These are phyloP conservation scores for Athalia rosae DNA, from an alignment of 2,888 invertebrate genomes.

Conservation along the genomic window DNA sequence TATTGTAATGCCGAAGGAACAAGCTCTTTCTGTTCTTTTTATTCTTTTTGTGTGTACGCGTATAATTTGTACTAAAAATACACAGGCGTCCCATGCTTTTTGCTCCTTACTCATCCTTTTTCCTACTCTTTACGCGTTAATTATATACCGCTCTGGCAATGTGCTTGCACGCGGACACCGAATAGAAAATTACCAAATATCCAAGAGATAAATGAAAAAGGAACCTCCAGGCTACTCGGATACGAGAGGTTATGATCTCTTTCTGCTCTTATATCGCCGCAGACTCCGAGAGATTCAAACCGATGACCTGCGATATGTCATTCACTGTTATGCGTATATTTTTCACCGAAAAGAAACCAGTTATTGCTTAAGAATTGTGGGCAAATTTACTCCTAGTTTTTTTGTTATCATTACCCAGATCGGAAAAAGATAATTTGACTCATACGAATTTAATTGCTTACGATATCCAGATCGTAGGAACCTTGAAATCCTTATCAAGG, in stretches of 20 bases:
- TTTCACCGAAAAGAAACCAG: too few species aligned
- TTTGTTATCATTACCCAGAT: neutral
- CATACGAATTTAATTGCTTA: neutral
- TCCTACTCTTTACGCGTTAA: conserved; percentile 17
- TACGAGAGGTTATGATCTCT: neutral
- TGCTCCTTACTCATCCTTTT: neutral
- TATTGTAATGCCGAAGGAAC: neutral
- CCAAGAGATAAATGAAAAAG: neutral
- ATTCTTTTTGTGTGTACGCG: too few species aligned
- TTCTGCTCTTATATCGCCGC: neutral
- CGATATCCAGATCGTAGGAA: neutral
- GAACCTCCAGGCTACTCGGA: neutral
- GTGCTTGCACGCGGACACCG: neutral
- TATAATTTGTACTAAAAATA: conserved; percentile 34
- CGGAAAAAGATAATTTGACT: neutral
- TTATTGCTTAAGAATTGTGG: neutral
- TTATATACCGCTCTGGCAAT: conserved; percentile 20
- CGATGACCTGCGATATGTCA: too few species aligned
- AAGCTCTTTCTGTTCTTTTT: too few species aligned
- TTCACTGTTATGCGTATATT: too few species aligned
- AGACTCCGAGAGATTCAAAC: neutral
- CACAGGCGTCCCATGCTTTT: conserved; percentile 27
- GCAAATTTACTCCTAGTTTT: neutral
- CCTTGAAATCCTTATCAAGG: conserved; percentile 23
- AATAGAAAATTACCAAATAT: neutral